phyloP scores from a whole-genome alignment of 1,140 invertebrate genomes.

The Xylocopa sonorina region DNA sequence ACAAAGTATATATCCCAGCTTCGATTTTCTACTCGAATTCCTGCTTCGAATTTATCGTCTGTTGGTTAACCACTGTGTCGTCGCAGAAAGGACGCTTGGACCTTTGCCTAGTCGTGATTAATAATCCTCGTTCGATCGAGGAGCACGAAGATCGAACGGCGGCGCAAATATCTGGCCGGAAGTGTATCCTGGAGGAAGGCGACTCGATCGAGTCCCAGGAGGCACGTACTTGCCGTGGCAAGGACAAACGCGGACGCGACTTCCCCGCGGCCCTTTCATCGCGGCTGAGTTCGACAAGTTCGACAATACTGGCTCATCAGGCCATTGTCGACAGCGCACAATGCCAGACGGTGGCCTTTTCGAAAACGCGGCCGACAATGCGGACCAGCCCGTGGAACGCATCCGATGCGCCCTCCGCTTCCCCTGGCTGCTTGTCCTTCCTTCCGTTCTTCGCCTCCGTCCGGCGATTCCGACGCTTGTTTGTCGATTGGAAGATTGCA shows the following conservation, averaged over 20 bases:
- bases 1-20: too few relatives aligned
- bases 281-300: conserved; percentile 58
- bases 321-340: conserved; percentile 64
- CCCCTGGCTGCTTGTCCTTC: background rate
- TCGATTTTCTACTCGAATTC: too few relatives aligned
- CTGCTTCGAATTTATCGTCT: too few relatives aligned
- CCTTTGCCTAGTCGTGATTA: too few relatives aligned
- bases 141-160: background rate
- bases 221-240: background rate
- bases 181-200: conserved; percentile 12
- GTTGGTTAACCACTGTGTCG: too few relatives aligned
- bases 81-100: too few relatives aligned
- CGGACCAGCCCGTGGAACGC: conserved; percentile 29
- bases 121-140: background rate
- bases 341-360: conserved; percentile 49
- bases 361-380: conserved; percentile 61
- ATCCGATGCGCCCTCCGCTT: conserved; percentile 5
- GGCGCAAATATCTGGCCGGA: conserved; percentile 32
- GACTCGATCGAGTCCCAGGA: conserved; percentile 13
- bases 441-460: background rate
- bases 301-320: conserved; percentile 69
- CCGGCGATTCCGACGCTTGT: conserved; percentile 4
- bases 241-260: conserved; percentile 2
- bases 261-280: conserved; percentile 17
- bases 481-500: background rate